Base-by-base conservation (phyloP, 2,113 vertebrate species). In the Perognathus longimembris region DNA sequence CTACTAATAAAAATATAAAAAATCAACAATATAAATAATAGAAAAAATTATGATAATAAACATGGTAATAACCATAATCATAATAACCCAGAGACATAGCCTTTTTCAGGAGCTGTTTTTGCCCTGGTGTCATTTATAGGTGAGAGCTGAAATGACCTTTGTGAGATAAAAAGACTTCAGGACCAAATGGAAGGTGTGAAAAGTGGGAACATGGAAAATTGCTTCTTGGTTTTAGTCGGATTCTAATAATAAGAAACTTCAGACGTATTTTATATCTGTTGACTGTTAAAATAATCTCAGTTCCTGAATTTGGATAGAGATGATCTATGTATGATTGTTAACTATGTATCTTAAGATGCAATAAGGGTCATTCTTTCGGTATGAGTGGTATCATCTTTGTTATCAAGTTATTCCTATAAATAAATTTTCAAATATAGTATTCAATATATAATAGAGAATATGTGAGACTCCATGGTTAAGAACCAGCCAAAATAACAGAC, bases 331-430 rank as follows among this genome's bases (percentile, higher is more conserved):
- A 50, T 79, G 50, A 88, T 36, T 71, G 9, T 64, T 24, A 45
- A 45, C 45, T 45, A 45, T 45, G 45, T 45, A 45, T 4, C 54
- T 70, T 88, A 1, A 3, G 70, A 92, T 79, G 61, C 26, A 83
- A 50, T 40, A 86, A 59, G 73, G 1, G 20, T 18, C 7, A 34
- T 74, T 30, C 64, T 84, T 83, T 64, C 54, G 70, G 26, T 50
- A 82, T 4, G 24, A 69, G n/a, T n/a, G n/a, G n/a, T n/a, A n/a
- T n/a, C n/a, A n/a, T 54, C 38, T 84, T 83, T 88, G 30, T 90
- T 78, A 18, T 38, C 66, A 74, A 84, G 9, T 61, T 83, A 34
- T 54, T 80, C 20, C 67, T 42, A 15, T 69, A 57, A 83, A 57
- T 54, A 61, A 30, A 28, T 74, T 59, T 9, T 79, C 66, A 84